Evolutionary conservation across 2,113 vertebrate species (phyloP), one percentile per base, ranked within the genome.

Genomic region (Lampris incognitus): DNA sequence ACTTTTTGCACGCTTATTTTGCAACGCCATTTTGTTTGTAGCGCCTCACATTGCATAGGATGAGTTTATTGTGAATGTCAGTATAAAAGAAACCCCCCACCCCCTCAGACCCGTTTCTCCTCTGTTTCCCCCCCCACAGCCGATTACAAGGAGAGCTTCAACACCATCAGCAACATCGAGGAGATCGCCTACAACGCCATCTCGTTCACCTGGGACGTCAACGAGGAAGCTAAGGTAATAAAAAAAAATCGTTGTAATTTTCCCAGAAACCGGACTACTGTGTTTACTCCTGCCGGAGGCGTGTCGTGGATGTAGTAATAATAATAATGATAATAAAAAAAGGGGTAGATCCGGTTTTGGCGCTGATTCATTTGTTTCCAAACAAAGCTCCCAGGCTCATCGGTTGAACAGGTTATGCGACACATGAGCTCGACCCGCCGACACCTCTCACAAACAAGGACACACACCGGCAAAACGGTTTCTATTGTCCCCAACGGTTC

Each of bases 81-180:
- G 24, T 24, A 24, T 24, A 24, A 24, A 24, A 24, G 24, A 24
- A 73, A 74, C 3, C 5, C 1, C 56, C 52, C 2, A 69, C 82
- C 9, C 81, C 40, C 51, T 42, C 24, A 24, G 24, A 24, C 24
- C 24, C 24, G 24, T 24, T 24, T 24, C 24, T 24, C 24, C 0
- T 48, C 5, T 42, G 4, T 73, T 59, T 84, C 11, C 82, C 66
- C 82, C 66, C 82, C 54, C 79, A n/a, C 89, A 99, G 97, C 97
- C 70, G 98, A 99, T 88, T 99, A 99, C 92, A 99, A 99, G 85
- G 97, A 99, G 91, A 99, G 97, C 89, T 99, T 98, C 91, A 98
- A 98, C 88, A 99, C 98, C 0, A 99, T 99, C 46, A 94, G 96
- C 9, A 99, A 99, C 92, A 98, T 99, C 1, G 98, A 99, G 90